These are phyloP conservation scores for Acanthaster planci DNA, from an alignment of 35 echinoderm and acorn worm species.

Conservation along the genomic window DNA sequence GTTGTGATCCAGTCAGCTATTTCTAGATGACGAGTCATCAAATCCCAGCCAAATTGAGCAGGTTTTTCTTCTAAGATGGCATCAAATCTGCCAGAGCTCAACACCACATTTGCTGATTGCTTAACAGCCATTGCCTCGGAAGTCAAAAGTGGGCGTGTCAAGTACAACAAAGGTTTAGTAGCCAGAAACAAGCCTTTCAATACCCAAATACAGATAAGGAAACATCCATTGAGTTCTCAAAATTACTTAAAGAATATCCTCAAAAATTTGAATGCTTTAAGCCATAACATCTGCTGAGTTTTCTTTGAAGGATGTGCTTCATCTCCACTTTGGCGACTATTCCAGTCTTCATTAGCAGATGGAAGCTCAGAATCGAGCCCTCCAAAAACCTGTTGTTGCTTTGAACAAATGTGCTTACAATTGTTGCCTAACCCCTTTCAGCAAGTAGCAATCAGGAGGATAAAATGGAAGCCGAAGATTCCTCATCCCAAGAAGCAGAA, in stretches of 20 bases:
- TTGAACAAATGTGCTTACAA: not conserved
- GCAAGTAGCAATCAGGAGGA: constrained; percentile 15
- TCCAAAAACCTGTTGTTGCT: not conserved
- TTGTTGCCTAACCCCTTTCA: constrained; percentile 26
- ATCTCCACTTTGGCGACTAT: not conserved
- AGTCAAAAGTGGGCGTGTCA: not conserved
- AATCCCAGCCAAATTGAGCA: too few species aligned
- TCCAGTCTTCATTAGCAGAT: not conserved
- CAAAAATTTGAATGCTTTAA: too few species aligned
- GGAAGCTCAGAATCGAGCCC: not conserved
- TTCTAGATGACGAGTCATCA: too few species aligned
- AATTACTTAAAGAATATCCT: too few species aligned
- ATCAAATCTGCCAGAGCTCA: too few species aligned
- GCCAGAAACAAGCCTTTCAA: constrained; percentile 20
- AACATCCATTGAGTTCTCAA: too few species aligned
- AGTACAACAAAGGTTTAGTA: not conserved
- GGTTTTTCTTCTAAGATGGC: too few species aligned
- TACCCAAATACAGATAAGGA: not conserved
- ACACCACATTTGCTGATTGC: too few species aligned
- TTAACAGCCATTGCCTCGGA: too few species aligned
- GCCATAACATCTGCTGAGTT: constrained; percentile 13
- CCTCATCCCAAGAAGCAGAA: not conserved
- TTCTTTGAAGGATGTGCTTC: constrained; percentile 14
- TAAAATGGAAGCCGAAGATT: constrained; percentile 11
- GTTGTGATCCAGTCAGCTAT: too few species aligned